Evolutionary conservation across 2,888 invertebrate genomes (phyloP), one percentile per base, ranked within the genome.

Genomic region (Pseudococcus viburni): DNA sequence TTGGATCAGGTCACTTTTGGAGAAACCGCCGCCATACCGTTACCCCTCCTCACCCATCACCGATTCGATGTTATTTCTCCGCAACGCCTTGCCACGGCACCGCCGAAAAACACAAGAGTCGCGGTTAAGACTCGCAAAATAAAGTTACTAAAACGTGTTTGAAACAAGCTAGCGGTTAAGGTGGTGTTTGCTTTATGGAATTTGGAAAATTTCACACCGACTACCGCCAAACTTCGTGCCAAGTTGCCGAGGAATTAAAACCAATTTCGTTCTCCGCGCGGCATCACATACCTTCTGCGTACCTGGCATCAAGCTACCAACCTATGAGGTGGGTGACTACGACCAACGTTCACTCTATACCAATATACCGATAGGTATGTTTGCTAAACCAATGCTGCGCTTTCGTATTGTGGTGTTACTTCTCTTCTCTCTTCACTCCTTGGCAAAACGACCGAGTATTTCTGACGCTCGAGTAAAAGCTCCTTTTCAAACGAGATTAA

Each of bases 171-270:
- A 17, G 68, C n/a, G 68, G 68, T 73, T 73, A 33, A 73, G 68
- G 68, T 73, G 68, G 68, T 73, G 68, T 73, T 73, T 73, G 68
- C 68, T 73, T 8, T 73, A 73, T 73, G 68, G 68, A 73, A 73
- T 73, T 73, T 73, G 33, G 68, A 73, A 73, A 73, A 73, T 73
- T 73, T 73, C 68, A 73, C 68, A 22, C 68, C 26, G 15, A 64
- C 68, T 73, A 33, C 6, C 11, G 12, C 5, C 3, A 33, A 73
- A 64, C 33, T 73, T 73, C 2, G 33, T 33, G 12, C 6, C 33
- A 12, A 73, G 68, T 73, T 73, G 19, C 19, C 19, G 68, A 73
- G 68, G 15, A 73, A 73, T 73, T 73, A 73, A 73, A 73, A 73
- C 68, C 33, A 33, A 73, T 73, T 73, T 73, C 12, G 68, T 26